Base-by-base conservation (phyloP, 1,140 invertebrate genomes). In the Gonatopus flavifemur region DNA sequence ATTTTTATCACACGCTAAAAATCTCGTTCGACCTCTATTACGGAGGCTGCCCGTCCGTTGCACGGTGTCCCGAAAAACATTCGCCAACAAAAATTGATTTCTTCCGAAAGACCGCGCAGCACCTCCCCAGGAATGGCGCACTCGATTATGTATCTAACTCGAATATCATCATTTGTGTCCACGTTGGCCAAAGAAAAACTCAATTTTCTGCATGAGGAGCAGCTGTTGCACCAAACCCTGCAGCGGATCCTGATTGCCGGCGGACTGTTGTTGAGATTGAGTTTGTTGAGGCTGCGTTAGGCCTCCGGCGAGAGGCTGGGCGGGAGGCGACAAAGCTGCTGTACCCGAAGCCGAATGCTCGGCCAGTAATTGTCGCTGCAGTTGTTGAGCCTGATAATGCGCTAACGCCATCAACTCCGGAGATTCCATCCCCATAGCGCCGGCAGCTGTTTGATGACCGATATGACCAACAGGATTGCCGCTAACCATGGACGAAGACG, bases 211-310 rank as follows among this genome's bases (percentile, higher is more conserved):
- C 16, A 73, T 39, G 36, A 65, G 72, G 41, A 67, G 57, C 35
- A 78, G 64, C 52, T 78, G 74, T 50, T 77, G 74, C 49, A 78
- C 63, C 55, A 78, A 65, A 43, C 70, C 74, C 49, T 78, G 76
- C 46, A 78, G 54, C 21, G 76, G 72, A 37, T 72, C 73, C 48
- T 78, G 74, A 31, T 62, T 63, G 36, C 63, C 64, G 24, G 59
- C 51, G 35, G 49, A 43, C 15, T 57, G 55, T 8, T 55, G 42
- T 37, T 67, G 70, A 28, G 72, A 70, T 33, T 55, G 62, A 22
- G 66, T 67, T 41, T 71, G 69, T 31, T 64, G 43, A 38, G 65
- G 54, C 39, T 70, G 68, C 56, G 64, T 62, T 49, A 67, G 62
- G 33, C 65, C 67, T 53, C 65, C 69, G 60, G 60, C 66, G 62